Conservation (phyloP, 2,113 vertebrate genomes). For the Potamarius usumacintae region DNA sequence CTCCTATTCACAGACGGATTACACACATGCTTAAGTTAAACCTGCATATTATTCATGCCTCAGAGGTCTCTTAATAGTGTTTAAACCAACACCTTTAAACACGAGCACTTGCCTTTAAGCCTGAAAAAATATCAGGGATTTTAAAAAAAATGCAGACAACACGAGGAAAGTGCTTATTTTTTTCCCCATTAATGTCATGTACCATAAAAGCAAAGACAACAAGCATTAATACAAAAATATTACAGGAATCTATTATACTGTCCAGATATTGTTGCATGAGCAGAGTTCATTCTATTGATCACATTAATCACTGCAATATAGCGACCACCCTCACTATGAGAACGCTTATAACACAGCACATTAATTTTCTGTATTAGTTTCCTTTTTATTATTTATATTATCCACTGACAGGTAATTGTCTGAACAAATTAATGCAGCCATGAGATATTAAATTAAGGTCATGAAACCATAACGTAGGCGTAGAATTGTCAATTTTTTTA, state of each 20-base stretch:
- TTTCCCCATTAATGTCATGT: too few relatives aligned
- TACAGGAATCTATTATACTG: background rate
- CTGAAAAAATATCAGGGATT: background rate
- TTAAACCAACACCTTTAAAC: background rate
- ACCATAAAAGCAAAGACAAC: too few relatives aligned
- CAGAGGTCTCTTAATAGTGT: background rate
- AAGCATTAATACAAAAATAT: background rate
- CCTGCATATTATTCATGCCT: background rate
- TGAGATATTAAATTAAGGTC: background rate
- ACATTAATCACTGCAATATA: background rate
- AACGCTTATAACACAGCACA: background rate
- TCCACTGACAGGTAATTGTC: background rate
- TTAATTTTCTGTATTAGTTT: background rate
- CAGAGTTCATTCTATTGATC: background rate
- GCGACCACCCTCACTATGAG: background rate
- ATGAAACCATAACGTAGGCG: background rate
- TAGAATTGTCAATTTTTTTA: background rate
- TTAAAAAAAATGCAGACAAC: background rate
- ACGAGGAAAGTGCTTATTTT: too few relatives aligned
- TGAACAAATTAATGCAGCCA: background rate
- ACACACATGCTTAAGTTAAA: background rate
- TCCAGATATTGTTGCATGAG: background rate
- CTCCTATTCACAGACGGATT: background rate
- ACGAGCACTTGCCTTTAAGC: background rate
- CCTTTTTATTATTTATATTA: background rate